phyloP scores from a whole-genome alignment of 2,797 vertebrate genomes.

The Sebastes miniatus region DNA sequence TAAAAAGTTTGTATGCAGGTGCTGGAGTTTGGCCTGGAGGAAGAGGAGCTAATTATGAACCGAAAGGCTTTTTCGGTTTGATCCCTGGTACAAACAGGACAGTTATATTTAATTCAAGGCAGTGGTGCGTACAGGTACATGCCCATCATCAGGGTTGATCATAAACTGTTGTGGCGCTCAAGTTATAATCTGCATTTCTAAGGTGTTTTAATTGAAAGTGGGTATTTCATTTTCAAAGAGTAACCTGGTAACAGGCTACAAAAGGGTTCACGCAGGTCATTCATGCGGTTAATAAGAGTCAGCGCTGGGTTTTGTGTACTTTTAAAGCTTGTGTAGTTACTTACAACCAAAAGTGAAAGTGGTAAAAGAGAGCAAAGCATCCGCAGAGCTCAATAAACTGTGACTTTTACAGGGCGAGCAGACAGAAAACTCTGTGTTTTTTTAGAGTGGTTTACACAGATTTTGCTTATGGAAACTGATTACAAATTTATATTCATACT shows the following conservation, averaged over 20 bases:
- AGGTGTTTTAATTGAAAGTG: not conserved
- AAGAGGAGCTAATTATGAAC: conserved; percentile 37
- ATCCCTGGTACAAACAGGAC: conserved; percentile 24
- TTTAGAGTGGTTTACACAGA: not conserved
- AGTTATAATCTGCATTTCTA: not conserved
- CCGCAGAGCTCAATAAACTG: not conserved
- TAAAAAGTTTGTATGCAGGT: conserved; percentile 41
- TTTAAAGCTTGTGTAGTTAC: not conserved
- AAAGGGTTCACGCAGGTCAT: not conserved
- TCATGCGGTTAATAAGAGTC: not conserved
- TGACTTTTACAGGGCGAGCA: not conserved
- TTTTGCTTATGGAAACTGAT: conserved; percentile 7
- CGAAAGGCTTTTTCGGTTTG: conserved; percentile 9
- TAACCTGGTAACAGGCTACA: not conserved
- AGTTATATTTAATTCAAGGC: conserved; percentile 10
- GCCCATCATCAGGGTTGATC: not conserved
- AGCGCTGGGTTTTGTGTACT: not conserved
- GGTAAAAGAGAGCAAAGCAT: not conserved
- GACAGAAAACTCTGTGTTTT: not conserved
- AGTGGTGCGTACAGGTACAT: not conserved
- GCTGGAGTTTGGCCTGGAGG: conserved; percentile 23
- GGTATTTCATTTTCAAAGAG: not conserved
- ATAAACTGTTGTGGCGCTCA: not conserved
- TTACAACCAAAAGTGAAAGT: not conserved
- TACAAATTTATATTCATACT: conserved; percentile 7